Percentiles rank a stretch among this genome's conserved stretches.
These are phyloP conservation scores for Coendou prehensilis DNA, from an alignment of 2,797 vertebrate species.

Conservation along the genomic window DNA sequence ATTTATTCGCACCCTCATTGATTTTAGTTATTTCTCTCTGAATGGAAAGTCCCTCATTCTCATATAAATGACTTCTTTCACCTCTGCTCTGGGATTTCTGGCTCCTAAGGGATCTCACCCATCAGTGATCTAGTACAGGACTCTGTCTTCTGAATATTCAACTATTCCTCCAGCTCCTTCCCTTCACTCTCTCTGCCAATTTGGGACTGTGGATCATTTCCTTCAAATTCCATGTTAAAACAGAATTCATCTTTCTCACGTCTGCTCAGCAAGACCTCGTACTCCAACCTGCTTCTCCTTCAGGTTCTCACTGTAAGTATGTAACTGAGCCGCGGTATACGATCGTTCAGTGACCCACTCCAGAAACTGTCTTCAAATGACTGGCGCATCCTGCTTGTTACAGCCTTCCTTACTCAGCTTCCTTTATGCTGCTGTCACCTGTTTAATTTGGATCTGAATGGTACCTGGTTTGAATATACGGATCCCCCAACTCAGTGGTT, in stretches of 20 bases:
- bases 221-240: constrained; percentile 14
- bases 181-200: constrained; percentile 11
- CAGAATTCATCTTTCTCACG: neutral
- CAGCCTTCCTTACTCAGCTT: neutral
- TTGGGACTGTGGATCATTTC: neutral
- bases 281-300: constrained; percentile 18
- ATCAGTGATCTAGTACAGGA: neutral
- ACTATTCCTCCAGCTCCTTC: neutral
- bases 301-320: neutral
- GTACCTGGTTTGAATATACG: neutral
- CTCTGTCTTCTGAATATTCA: neutral
- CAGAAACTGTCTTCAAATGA: neutral
- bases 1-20: neutral
- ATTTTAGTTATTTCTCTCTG: neutral
- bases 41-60: neutral
- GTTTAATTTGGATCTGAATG: constrained; percentile 2
- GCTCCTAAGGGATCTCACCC: neutral
- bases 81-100: neutral
- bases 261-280: neutral
- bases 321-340: neutral
- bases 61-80: neutral
- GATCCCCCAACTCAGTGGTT: neutral
- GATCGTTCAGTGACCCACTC: neutral
- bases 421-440: neutral
- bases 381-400: neutral